phyloP scores from a whole-genome alignment of 2,888 invertebrate species.

The Temnothorax ravouxi region DNA sequence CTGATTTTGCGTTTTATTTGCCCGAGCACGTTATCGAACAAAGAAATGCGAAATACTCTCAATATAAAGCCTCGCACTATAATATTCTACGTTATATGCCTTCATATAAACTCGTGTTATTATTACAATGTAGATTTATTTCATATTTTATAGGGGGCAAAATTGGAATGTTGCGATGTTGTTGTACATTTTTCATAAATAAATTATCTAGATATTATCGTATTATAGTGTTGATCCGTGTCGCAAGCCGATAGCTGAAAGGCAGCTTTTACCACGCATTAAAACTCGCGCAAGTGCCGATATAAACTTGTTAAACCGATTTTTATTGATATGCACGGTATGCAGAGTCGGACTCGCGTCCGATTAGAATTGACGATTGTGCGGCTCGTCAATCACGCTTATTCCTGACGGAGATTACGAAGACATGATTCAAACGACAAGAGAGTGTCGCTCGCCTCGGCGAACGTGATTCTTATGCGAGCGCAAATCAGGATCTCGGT shows the following conservation, averaged over 20 bases:
- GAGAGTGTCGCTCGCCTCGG: slow-evolving; percentile 12
- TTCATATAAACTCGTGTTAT: not conserved
- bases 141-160: slow-evolving; percentile 1
- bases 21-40: not conserved
- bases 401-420: slow-evolving; percentile 14
- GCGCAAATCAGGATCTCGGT: not conserved
- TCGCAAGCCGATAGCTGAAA: not conserved
- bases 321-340: not conserved
- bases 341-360: too few relatives aligned
- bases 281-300: slow-evolving; percentile 3
- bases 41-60: slow-evolving; percentile 12
- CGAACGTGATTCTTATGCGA: slow-evolving; percentile 7
- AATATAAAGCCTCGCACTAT: not conserved
- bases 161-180: not conserved
- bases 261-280: slow-evolving; percentile 13
- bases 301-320: slow-evolving; percentile 15
- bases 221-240: not conserved
- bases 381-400: slow-evolving; percentile 23
- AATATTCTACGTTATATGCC: slow-evolving; percentile 22
- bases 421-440: slow-evolving; percentile 27
- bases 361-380: slow-evolving; percentile 18
- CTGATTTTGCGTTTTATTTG: slow-evolving; percentile 5
- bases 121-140: not conserved
- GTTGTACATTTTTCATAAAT: slow-evolving; percentile 17
- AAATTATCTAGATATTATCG: slow-evolving; percentile 10